phyloP scores from a whole-genome alignment of 2,888 invertebrate genomes.

The Hybos culiciformis region DNA sequence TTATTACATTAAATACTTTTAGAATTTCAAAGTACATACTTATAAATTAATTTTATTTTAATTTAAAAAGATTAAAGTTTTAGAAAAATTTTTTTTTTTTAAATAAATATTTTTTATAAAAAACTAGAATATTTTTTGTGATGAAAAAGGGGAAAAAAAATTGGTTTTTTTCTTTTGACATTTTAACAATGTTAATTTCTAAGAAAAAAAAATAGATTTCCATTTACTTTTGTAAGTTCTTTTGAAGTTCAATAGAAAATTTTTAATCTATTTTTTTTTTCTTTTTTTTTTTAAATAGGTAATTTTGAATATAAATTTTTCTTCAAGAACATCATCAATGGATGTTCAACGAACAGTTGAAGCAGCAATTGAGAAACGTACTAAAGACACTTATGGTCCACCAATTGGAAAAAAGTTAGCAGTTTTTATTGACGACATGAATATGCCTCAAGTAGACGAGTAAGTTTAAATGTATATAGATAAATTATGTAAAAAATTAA shows the following conservation, averaged over 20 bases:
- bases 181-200: no score
- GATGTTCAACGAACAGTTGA: conserved; percentile 82
- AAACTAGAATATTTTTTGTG: no score
- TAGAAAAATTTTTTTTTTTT: no score
- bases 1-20: no score
- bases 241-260: neutral
- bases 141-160: no score
- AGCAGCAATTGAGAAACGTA: conserved; percentile 76
- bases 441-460: conserved; percentile 68
- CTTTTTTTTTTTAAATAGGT: conserved; percentile 39
- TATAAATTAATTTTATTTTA: no score
- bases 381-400: conserved; percentile 81
- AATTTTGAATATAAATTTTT: conserved; percentile 76
- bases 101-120: no score
- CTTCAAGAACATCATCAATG: conserved; percentile 78
- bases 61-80: no score
- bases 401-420: conserved; percentile 79
- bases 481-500: neutral
- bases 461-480: conserved; percentile 18
- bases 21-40: no score
- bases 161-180: no score
- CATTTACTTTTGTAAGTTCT: neutral
- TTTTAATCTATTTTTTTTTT: conserved; percentile 1
- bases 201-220: neutral
- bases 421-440: conserved; percentile 88